Percentiles rank a stretch among this genome's conserved stretches.
Conservation (phyloP, 2,797 vertebrate genomes). For the Hybognathus amarus region DNA sequence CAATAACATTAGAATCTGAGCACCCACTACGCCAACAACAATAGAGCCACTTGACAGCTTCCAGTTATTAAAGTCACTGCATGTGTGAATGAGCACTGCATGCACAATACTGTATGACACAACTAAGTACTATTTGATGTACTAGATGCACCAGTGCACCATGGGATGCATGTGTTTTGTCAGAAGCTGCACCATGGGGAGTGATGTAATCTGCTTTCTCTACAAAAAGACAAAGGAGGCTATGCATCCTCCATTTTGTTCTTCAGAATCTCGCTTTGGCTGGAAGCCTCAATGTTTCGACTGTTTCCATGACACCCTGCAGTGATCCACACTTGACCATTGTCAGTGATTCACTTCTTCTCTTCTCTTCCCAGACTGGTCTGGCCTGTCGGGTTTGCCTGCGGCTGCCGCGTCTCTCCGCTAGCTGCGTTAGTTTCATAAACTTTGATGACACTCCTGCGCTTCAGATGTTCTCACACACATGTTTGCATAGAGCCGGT, state of each 20-base stretch:
- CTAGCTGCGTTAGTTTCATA: not conserved
- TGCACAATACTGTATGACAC: slow-evolving; percentile 27
- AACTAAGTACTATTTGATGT: not conserved
- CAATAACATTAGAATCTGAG: not conserved
- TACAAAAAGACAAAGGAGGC: slow-evolving; percentile 26
- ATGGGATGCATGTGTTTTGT: slow-evolving; percentile 48
- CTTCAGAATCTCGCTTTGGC: slow-evolving; percentile 65
- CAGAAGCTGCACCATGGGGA: slow-evolving; percentile 59
- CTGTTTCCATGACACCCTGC: slow-evolving; percentile 79
- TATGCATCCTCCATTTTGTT: slow-evolving; percentile 52
- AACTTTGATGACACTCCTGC: not conserved
- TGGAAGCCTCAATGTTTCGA: slow-evolving; percentile 73
- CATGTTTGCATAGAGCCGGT: slow-evolving; percentile 1
- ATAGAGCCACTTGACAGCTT: not conserved
- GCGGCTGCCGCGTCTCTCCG: slow-evolving; percentile 17
- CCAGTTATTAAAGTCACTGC: not conserved
- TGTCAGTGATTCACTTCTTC: slow-evolving; percentile 75
- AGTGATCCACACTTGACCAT: slow-evolving; percentile 78
- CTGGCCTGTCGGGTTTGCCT: slow-evolving; percentile 46
- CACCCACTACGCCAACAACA: not conserved
- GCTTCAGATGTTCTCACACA: not conserved
- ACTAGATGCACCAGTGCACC: slow-evolving; percentile 34
- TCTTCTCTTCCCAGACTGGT: slow-evolving; percentile 51
- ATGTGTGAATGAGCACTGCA: slow-evolving; percentile 43
- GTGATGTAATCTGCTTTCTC: slow-evolving; percentile 50